These are phyloP conservation scores for Epinephelus lanceolatus DNA, from an alignment of 2,113 vertebrate species.

Conservation along the genomic window DNA sequence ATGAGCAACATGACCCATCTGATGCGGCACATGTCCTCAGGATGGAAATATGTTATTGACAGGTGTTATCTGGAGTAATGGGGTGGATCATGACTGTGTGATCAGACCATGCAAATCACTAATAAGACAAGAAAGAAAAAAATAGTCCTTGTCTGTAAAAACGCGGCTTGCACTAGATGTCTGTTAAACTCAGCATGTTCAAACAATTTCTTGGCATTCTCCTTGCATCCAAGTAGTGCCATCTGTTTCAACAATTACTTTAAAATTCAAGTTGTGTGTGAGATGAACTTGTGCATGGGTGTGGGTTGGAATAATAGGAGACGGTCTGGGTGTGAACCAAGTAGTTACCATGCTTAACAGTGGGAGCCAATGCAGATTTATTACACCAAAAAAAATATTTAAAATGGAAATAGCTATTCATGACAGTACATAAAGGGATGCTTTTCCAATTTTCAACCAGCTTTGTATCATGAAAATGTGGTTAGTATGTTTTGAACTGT, in stretches of 20 bases:
- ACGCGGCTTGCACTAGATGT: not conserved
- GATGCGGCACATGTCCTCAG: constrained; percentile 19
- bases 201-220: constrained; percentile 46
- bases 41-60: constrained; percentile 15
- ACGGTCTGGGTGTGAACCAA: constrained; percentile 15
- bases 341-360: constrained; percentile 1
- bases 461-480: too few relatives aligned
- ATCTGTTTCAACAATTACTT: constrained; percentile 62
- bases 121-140: not conserved
- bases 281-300: constrained; percentile 22
- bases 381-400: not conserved
- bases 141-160: constrained; percentile 19
- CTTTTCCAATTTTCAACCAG: too few relatives aligned
- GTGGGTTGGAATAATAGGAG: constrained; percentile 6
- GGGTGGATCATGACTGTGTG: not conserved
- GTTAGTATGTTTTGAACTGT: too few relatives aligned
- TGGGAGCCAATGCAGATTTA: not conserved
- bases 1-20: constrained; percentile 12
- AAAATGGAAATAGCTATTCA: constrained; percentile 5
- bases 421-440: not conserved
- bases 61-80: constrained; percentile 11
- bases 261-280: constrained; percentile 41
- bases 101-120: constrained; percentile 7
- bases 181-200: constrained; percentile 36
- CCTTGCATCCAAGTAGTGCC: constrained; percentile 35